Base-by-base conservation (phyloP, 2,113 vertebrate genomes). In the Malurus cyaneus region DNA sequence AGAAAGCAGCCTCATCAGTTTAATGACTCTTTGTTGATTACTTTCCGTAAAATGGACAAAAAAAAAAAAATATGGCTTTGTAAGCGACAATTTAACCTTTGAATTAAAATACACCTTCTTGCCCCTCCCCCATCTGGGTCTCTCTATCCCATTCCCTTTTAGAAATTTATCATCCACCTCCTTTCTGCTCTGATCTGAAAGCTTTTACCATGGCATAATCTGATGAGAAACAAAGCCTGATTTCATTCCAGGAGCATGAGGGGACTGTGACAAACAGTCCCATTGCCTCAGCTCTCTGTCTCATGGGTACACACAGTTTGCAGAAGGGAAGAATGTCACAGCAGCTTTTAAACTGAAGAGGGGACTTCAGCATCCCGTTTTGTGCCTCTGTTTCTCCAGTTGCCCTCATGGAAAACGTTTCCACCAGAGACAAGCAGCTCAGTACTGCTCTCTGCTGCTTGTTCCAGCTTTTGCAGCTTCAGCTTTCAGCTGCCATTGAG, bases 391-490 rank as follows among this genome's bases (percentile, higher is more conserved):
- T 47, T 72, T 59, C 53, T 83, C 65, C 82, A 41, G 42, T 39
- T 52, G 36, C 7, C 61, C 61, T 56, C 42, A 61, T 28, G 24
- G 18, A 28, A 70, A 90, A 53, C 9, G 46, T 23, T 92, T 72
- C 57, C 65, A 91, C 11, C 39, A 28, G 74, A 80, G 19, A 62
- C 80, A n/a, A 34, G 57, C 26, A 89, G 90, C 82, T 97, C 84
- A n/a, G 80, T 88, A 85, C 65, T 97, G 92, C 88, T 94, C 96
- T 97, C 96, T 97, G 53, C 88, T 96, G 93, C 83, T 70, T 86
- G n/a, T 19, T 65, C 66, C 86, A 80, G 66, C 61, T 95, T 80
- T n/a, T 87, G 81, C 80, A 96, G 76, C 60, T 36, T 4, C n/a
- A 87, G 19, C 25, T 94, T 82, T 56, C 88, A 89, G 52, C 29